Evolutionary conservation across 2,113 vertebrate species (phyloP), one percentile per base, ranked within the genome.

Genomic region (Alethe castanea): DNA sequence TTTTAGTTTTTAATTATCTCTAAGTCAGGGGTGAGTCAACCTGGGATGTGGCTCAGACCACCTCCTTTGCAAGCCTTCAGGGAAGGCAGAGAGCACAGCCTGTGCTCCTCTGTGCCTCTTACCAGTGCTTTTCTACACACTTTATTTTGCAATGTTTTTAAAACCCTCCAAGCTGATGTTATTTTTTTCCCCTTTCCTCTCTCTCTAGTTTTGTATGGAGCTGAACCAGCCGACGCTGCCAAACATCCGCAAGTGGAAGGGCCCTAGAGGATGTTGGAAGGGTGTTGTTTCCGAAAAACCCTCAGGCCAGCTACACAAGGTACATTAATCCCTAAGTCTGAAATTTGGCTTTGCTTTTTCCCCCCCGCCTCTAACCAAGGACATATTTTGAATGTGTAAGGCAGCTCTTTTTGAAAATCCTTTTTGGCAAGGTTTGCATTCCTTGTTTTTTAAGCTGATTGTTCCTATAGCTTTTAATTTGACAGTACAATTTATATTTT

Each of bases 191-290:
- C 19, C 23, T 90, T 94, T 95, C 83, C 79, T 97, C 56, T 96
- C 91, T 88, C 96, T 97, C 65, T 97, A 99, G 99, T 99, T 99
- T 87, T 99, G 99, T 86, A 88, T 76, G 57, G 99, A 99, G 97
- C 97, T 99, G 81, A 99, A 99, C 97, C 99, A 99, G 85, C 99
- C 98, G 0, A 98, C 96, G 2, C 97, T 99, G 94, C 97, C 98
- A 96, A 99, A 98, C 66, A 98, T 99, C 72, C 98, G 98, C 81
- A 98, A 98, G 94, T 99, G 99, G 99, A 99, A 98, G 94, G 97
- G 98, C 59, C 97, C 98, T 19, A 98, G 98, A 83, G 99, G 99
- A 10, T 96, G 98, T 53, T 99, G 99, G 99, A 99, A 98, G 94
- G 98, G 98, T 33, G 36, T 96, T 3, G 98, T 98, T 81, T 98